These are phyloP conservation scores for Mobula birostris DNA, from an alignment of 2,113 vertebrate genomes.

Conservation along the genomic window DNA sequence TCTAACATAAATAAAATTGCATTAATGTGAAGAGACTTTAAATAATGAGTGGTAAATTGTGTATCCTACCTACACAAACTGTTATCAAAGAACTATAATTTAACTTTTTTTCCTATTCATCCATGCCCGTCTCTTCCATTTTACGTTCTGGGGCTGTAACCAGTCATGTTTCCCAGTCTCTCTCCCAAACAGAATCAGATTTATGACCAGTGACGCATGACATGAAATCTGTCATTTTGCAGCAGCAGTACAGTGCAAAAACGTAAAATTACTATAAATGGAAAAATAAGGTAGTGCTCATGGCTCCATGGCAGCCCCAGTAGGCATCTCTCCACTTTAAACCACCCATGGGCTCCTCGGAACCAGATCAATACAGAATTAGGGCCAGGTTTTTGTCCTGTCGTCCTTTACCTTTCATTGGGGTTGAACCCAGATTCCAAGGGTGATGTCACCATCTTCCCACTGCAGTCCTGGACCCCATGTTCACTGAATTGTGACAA, in stretches of 20 bases:
- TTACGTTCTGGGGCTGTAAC: too few species aligned
- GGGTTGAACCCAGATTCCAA: not conserved
- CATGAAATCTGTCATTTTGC: too few species aligned
- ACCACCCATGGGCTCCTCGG: not conserved
- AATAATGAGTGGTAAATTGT: not conserved
- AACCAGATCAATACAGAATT: not conserved
- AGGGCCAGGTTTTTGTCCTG: not conserved
- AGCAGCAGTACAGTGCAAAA: too few species aligned
- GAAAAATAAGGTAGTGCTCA: too few species aligned
- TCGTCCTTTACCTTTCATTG: not conserved
- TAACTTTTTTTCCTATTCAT: not conserved
- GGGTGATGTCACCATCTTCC: not conserved
- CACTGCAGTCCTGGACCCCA: not conserved
- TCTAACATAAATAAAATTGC: not conserved
- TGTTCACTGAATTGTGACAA: not conserved
- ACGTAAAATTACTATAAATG: too few species aligned
- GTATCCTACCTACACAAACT: too few species aligned
- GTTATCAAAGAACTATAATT: too few species aligned
- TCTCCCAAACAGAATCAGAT: too few species aligned
- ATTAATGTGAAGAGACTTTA: not conserved
- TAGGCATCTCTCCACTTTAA: too few species aligned
- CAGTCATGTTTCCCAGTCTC: too few species aligned
- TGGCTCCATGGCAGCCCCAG: too few species aligned
- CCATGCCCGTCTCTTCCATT: not conserved
- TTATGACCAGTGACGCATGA: too few species aligned